A percentile compares a stretch with the other conserved stretches of the same genome.
phyloP scores from a whole-genome alignment of 2,888 invertebrate genomes.

The Argyra leucocephala region DNA sequence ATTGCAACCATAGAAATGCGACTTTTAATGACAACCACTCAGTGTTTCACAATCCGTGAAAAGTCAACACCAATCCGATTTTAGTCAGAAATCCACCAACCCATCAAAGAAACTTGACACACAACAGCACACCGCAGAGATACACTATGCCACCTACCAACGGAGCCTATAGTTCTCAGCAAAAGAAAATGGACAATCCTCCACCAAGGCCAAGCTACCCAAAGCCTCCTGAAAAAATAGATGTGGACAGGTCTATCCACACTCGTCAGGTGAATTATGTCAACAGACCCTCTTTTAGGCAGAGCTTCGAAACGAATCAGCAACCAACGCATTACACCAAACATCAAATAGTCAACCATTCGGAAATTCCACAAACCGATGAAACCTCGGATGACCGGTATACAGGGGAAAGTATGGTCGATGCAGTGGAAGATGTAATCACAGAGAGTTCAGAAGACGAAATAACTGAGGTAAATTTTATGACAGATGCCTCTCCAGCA shows the following conservation, averaged over 20 bases:
- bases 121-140: no score
- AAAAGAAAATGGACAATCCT: neutral
- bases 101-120: no score
- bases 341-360: no score
- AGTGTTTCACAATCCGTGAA: slow-evolving; percentile 11
- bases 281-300: neutral
- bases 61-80: slow-evolving; percentile 7
- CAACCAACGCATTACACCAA: neutral
- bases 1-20: slow-evolving; percentile 7
- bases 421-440: neutral
- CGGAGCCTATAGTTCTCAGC: no score
- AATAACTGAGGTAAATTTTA: slow-evolving; percentile 9
- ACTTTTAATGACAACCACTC: neutral
- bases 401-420: no score
- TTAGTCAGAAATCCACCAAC: neutral
- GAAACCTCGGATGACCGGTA: neutral
- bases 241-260: no score
- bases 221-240: no score
- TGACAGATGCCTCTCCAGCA: slow-evolving; percentile 14
- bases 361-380: neutral
- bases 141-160: no score
- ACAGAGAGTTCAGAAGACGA: neutral
- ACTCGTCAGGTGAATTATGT: no score
- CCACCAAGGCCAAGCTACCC: no score
- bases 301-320: no score